Evolutionary conservation across 2,113 vertebrate genomes (phyloP).

Genomic region (Pardalotus punctatus): DNA sequence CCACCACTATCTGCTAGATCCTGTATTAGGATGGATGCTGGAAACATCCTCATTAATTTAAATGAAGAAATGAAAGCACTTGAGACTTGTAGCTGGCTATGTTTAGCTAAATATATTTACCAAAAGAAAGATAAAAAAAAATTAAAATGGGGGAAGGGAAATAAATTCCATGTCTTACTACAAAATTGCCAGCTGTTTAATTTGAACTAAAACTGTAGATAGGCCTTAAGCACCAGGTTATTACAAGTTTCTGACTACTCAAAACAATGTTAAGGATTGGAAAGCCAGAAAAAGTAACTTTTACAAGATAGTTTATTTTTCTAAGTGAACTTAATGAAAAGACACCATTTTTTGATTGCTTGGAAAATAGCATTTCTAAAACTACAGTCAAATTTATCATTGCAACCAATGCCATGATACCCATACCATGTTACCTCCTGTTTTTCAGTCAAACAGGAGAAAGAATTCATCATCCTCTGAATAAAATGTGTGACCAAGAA

Average conservation of each 20-base stretch:
- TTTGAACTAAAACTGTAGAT: neutral
- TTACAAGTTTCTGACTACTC: neutral
- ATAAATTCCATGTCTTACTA: neutral
- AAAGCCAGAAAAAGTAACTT: neutral
- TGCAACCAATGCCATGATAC: neutral
- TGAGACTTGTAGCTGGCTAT: neutral
- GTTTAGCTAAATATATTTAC: neutral
- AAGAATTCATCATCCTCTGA: constrained; percentile 23
- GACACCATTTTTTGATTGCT: neutral
- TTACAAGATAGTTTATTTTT: neutral
- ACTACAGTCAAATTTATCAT: neutral
- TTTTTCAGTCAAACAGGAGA: constrained; percentile 39
- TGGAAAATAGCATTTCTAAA: neutral
- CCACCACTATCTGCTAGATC: neutral
- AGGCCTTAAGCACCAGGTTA: neutral
- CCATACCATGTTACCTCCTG: neutral
- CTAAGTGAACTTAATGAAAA: neutral
- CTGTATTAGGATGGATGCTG: neutral
- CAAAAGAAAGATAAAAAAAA: neutral
- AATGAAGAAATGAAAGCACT: neutral
- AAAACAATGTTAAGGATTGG: neutral
- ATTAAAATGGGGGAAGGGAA: neutral
- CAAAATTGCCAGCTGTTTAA: neutral
- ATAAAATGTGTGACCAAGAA: neutral
- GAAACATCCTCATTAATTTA: neutral